A percentile compares a stretch with the other conserved stretches of the same genome.
phyloP scores from a whole-genome alignment of 2,888 invertebrate genomes.

The Argyra leucocephala region DNA sequence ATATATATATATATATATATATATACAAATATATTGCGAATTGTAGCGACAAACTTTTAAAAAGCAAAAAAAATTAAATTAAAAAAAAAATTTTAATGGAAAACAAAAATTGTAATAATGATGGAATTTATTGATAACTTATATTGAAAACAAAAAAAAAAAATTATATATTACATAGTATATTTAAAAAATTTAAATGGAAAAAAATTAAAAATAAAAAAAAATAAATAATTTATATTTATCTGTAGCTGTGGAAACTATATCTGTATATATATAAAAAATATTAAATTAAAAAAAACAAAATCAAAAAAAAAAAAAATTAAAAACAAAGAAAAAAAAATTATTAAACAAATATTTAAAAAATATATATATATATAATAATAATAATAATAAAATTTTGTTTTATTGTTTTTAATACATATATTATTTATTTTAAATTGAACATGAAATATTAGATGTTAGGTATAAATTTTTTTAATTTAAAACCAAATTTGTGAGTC shows the following conservation, averaged over 20 bases:
- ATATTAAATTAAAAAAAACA: not conserved
- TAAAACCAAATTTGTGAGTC: too few species aligned
- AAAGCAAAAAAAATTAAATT: too few species aligned
- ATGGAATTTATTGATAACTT: constrained; percentile 3
- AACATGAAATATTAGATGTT: too few species aligned
- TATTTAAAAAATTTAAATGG: too few species aligned
- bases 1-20: too few species aligned
- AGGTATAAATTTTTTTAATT: too few species aligned
- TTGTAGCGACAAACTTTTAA: too few species aligned
- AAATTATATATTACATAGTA: not conserved
- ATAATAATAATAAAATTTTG: too few species aligned
- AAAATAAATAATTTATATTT: not conserved
- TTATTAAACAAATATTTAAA: not conserved
- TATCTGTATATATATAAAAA: not conserved
- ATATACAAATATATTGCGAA: too few species aligned
- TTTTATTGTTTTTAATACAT: too few species aligned
- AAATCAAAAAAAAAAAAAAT: not conserved
- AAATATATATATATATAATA: not conserved
- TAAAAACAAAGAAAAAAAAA: not conserved
- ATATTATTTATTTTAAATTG: too few species aligned
- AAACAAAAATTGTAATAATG: not conserved
- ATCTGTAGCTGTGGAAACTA: constrained; percentile 6
- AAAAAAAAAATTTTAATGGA: not conserved
- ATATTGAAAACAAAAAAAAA: not conserved
- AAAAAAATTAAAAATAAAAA: too few species aligned